Evolutionary conservation across 2,888 invertebrate genomes (phyloP).

Genomic region (Helleia helle): DNA sequence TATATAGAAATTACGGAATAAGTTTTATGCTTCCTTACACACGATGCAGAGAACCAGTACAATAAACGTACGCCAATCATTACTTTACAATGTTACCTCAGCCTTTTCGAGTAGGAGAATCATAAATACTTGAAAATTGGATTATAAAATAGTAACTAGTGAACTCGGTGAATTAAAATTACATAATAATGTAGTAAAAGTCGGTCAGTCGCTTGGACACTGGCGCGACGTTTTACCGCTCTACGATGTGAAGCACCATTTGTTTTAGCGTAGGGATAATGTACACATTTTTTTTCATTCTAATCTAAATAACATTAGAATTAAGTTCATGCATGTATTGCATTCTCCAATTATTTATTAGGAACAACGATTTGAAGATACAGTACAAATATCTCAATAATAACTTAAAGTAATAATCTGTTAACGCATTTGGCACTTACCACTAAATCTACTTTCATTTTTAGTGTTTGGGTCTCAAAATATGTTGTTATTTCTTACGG

Average conservation of each 20-base stretch:
- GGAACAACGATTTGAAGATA: slow-evolving; percentile 70
- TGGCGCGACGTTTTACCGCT: slow-evolving; percentile 37
- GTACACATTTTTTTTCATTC: slow-evolving; percentile 64
- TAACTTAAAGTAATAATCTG: slow-evolving; percentile 49
- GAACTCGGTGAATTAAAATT: slow-evolving; percentile 61
- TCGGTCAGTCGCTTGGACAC: slow-evolving; percentile 26
- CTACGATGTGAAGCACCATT: slow-evolving; percentile 73
- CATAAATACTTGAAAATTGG: slow-evolving; percentile 55
- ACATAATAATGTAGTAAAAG: slow-evolving; percentile 30
- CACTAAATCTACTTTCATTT: slow-evolving; percentile 28
- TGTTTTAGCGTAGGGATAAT: slow-evolving; percentile 73
- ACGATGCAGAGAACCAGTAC: slow-evolving; percentile 37
- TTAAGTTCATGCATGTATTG: slow-evolving; percentile 54
- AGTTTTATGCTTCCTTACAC: slow-evolving; percentile 28
- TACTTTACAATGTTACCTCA: slow-evolving; percentile 63
- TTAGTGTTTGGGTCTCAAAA: slow-evolving; percentile 4
- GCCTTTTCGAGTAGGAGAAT: slow-evolving; percentile 73
- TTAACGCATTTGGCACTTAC: slow-evolving; percentile 65
- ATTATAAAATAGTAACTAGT: slow-evolving; percentile 68
- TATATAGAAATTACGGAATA: slow-evolving; percentile 23
- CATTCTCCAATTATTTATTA: slow-evolving; percentile 61
- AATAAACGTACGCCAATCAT: slow-evolving; percentile 55
- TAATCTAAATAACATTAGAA: slow-evolving; percentile 62
- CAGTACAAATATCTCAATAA: slow-evolving; percentile 56
- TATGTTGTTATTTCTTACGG: slow-evolving; percentile 4